A percentile compares a stretch with the other conserved stretches of the same genome.
Conservation (phyloP, 2,888 invertebrate species). For the Microchrysa polita region DNA sequence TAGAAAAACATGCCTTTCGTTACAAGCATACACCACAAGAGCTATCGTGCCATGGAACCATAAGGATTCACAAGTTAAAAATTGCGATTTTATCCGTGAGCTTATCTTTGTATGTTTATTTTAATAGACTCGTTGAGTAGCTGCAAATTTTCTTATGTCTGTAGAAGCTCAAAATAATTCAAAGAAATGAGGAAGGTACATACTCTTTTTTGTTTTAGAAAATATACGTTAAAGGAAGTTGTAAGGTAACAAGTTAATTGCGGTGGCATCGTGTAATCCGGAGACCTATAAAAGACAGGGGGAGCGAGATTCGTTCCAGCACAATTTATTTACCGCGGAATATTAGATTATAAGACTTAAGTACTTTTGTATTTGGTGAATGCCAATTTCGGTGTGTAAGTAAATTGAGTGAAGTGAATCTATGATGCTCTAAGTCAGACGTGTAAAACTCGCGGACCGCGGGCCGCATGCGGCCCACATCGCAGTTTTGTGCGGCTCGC, state of each 20-base stretch:
- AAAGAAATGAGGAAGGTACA: slow-evolving; percentile 41
- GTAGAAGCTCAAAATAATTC: slow-evolving; percentile 40
- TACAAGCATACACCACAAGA: background rate
- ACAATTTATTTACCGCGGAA: slow-evolving; percentile 45
- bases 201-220: slow-evolving; percentile 34
- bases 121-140: slow-evolving; percentile 43
- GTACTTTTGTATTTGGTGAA: slow-evolving; percentile 35
- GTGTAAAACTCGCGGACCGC: too few relatives aligned
- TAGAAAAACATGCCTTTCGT: background rate
- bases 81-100: slow-evolving; percentile 43
- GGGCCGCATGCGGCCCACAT: too few relatives aligned
- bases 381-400: background rate
- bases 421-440: too few relatives aligned
- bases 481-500: too few relatives aligned
- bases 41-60: background rate
- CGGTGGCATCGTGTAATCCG: slow-evolving; percentile 36
- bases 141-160: slow-evolving; percentile 43
- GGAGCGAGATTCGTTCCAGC: slow-evolving; percentile 29
- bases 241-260: slow-evolving; percentile 44
- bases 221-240: slow-evolving; percentile 14
- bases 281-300: background rate
- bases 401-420: slow-evolving; percentile 37
- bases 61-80: slow-evolving; percentile 33
- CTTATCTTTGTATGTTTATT: slow-evolving; percentile 43
- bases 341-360: slow-evolving; percentile 43